Evolutionary conservation across 2,113 vertebrate species (phyloP).

Genomic region (Thinocorus orbignyianus): DNA sequence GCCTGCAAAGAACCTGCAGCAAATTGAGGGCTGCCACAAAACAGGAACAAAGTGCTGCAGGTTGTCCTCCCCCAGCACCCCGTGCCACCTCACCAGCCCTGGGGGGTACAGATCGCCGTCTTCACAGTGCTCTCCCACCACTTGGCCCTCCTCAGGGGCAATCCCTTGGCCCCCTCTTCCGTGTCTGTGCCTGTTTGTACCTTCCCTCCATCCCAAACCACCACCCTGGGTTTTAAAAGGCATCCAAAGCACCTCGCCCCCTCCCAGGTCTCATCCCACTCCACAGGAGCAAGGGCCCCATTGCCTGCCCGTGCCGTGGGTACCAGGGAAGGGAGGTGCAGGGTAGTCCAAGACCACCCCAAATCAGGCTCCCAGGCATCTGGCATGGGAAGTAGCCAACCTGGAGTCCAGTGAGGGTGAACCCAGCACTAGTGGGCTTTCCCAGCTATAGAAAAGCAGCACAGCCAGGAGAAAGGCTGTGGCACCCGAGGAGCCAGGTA

Average conservation of each 20-base stretch:
- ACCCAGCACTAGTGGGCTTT: rapidly evolving
- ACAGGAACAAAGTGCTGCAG: rapidly evolving
- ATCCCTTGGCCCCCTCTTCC: not conserved
- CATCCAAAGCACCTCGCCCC: not conserved
- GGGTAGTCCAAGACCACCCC: not conserved
- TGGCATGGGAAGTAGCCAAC: not conserved
- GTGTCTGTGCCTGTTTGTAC: rapidly evolving
- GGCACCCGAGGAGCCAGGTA: not conserved
- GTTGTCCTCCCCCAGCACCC: not conserved
- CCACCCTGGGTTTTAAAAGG: not conserved
- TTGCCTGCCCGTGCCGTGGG: rapidly evolving
- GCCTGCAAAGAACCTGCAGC: rapidly evolving
- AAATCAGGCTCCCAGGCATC: not conserved
- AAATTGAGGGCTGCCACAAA: not conserved
- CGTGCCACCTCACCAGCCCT: rapidly evolving
- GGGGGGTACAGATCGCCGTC: rapidly evolving
- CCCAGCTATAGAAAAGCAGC: not conserved
- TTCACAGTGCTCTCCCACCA: rapidly evolving
- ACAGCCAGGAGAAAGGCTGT: not conserved
- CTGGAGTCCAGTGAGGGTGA: not conserved
- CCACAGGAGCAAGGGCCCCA: not conserved
- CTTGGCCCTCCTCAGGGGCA: not conserved
- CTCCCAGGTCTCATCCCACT: not conserved
- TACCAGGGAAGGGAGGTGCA: not conserved
- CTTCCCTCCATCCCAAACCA: not conserved